Percentiles rank a stretch among this genome's conserved stretches.
These are phyloP conservation scores for Chelidonichthys spinosus DNA, from an alignment of 2,797 vertebrate genomes.

Conservation along the genomic window DNA sequence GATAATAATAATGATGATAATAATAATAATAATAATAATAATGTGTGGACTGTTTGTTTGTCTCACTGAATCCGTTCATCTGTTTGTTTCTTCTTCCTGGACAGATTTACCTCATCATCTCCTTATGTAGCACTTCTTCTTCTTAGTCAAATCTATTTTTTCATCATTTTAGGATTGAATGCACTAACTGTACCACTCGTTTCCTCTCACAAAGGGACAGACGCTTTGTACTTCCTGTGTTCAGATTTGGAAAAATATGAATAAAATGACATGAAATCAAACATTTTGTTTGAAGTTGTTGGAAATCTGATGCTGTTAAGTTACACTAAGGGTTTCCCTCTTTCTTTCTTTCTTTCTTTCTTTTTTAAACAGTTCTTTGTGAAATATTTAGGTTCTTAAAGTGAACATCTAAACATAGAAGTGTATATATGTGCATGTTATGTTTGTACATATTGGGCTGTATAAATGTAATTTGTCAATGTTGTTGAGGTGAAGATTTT, in stretches of 20 bases:
- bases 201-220: slow-evolving; percentile 36
- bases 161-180: slow-evolving; percentile 72
- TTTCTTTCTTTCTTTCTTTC: too few species aligned
- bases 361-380: background rate
- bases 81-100: slow-evolving; percentile 62
- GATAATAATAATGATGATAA: slow-evolving; percentile 42
- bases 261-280: slow-evolving; percentile 57
- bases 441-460: background rate
- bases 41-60: slow-evolving; percentile 54
- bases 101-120: slow-evolving; percentile 78
- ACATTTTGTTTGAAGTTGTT: slow-evolving; percentile 5
- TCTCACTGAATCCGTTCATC: slow-evolving; percentile 46
- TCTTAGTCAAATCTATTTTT: slow-evolving; percentile 79
- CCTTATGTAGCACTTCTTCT: slow-evolving; percentile 84
- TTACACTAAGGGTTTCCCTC: too few species aligned
- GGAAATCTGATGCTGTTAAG: background rate
- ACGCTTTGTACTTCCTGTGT: slow-evolving; percentile 71
- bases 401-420: background rate
- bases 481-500: too few species aligned
- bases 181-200: slow-evolving; percentile 68
- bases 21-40: slow-evolving; percentile 37
- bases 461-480: too few species aligned
- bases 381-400: background rate
- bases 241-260: slow-evolving; percentile 66
- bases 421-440: too few species aligned